A percentile compares a stretch with the other conserved stretches of the same genome.
phyloP scores from a whole-genome alignment of 2,888 invertebrate species.

The Acronicta alni region DNA sequence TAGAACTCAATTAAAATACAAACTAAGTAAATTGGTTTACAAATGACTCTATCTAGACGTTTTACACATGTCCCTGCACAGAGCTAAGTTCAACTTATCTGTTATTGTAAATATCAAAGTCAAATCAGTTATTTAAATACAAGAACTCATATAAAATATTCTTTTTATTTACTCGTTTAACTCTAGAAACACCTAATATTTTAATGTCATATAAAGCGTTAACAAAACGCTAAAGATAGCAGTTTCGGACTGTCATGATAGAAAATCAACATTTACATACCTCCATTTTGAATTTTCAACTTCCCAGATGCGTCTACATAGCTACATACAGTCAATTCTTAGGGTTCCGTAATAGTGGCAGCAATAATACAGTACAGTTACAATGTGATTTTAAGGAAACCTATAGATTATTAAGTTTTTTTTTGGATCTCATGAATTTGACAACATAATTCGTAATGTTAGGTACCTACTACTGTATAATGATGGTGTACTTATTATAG shows the following conservation, averaged over 20 bases:
- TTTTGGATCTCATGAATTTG: background rate
- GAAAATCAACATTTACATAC: conserved; percentile 79
- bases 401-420: no score
- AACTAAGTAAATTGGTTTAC: no score
- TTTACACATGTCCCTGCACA: no score
- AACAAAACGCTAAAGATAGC: conserved; percentile 85
- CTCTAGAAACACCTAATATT: conserved; percentile 70
- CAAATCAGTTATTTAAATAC: conserved; percentile 36
- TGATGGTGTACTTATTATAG: no score
- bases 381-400: no score
- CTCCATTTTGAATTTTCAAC: conserved; percentile 72
- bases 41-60: no score
- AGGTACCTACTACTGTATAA: no score
- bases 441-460: no score
- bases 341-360: conserved; percentile 56
- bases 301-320: conserved; percentile 65
- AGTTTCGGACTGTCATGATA: conserved; percentile 77
- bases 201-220: conserved; percentile 79
- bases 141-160: conserved; percentile 30
- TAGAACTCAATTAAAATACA: no score
- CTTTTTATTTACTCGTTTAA: conserved; percentile 56
- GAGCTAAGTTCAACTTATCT: no score
- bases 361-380: background rate
- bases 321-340: conserved; percentile 50
- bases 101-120: conserved; percentile 30